Percentiles rank a stretch among this genome's conserved stretches.
Conservation (phyloP, 2,113 vertebrate genomes). For the Lonchura striata region DNA sequence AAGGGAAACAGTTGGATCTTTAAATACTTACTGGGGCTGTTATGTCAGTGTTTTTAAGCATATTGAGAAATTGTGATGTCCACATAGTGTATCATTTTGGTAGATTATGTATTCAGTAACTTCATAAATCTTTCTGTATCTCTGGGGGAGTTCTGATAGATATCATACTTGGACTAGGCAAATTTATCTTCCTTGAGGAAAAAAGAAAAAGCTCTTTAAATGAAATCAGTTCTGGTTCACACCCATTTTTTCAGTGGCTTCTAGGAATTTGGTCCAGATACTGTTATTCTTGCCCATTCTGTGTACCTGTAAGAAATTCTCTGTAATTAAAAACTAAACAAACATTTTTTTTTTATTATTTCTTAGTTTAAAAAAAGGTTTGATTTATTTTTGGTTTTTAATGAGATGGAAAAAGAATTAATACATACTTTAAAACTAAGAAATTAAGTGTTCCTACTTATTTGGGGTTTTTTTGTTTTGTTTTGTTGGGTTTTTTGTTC, state of each 20-base stretch:
- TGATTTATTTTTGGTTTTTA: not conserved
- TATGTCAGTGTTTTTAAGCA: not conserved
- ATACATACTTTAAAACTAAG: not conserved
- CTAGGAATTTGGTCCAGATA: not conserved
- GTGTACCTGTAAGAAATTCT: not conserved
- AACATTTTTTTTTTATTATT: not conserved
- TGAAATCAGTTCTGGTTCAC: not conserved
- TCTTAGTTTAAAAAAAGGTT: not conserved
- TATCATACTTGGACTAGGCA: not conserved
- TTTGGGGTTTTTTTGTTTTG: rapidly evolving
- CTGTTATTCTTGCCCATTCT: not conserved
- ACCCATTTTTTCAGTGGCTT: not conserved
- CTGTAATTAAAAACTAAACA: not conserved
- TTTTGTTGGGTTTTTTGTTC: not conserved
- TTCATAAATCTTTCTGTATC: not conserved
- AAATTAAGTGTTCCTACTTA: not conserved
- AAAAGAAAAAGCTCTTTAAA: not conserved
- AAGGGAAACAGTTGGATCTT: not conserved
- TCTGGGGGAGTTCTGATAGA: not conserved
- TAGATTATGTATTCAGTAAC: not conserved
- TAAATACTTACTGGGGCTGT: not conserved
- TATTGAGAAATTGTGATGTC: not conserved
- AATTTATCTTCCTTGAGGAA: not conserved
- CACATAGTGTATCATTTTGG: not conserved
- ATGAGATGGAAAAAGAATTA: not conserved